Base-by-base conservation (phyloP, 2,888 invertebrate genomes). In the Eupithecia dodoneata region DNA sequence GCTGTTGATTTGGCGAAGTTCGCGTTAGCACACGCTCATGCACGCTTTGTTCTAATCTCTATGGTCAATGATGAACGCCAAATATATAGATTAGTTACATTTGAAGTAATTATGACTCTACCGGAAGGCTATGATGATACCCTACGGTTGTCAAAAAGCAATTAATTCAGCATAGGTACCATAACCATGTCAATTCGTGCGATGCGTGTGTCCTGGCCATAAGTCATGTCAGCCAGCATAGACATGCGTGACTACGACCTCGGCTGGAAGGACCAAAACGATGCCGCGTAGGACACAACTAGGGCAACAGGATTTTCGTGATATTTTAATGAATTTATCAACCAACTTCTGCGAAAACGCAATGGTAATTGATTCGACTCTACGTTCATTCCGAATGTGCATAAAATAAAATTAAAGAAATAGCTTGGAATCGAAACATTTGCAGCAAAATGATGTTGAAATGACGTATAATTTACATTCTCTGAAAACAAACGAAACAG, bases 171-270 rank as follows among this genome's bases (percentile, higher is more conserved):
- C 6, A 42, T 10, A 18, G 13, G 66, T 66, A 65, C 13, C 12
- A 41, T 65, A 30, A 30, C 72, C 76, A 69, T 79, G 78, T 74
- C 76, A 66, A 18, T 52, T 74, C 52, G 71, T 79, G 10, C 69
- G 45, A 42, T 70, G 76, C 76, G 79, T 76, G 79, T 42, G 74
- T 76, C 72, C 65, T 70, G 49, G 69, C 69, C 44, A 71, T 76
- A 73, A 67, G 67, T 75, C 66, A 73, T 72, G 75, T 63, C 72
- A 71, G 55, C 3, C 71, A 63, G 42, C 13, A 66, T 15, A 47
- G 44, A n/a, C 70, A 45, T 70, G 70, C 70, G 70, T 70, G 70
- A 70, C 45, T 13, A 18, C 47, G 70, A 70, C 7, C 18, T 30
- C 30, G 47, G 70, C 70, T 18, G 47, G 70, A 70, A 70, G 70